phyloP scores from a whole-genome alignment of 1,140 invertebrate species.

The Penaeus vannamei region DNA sequence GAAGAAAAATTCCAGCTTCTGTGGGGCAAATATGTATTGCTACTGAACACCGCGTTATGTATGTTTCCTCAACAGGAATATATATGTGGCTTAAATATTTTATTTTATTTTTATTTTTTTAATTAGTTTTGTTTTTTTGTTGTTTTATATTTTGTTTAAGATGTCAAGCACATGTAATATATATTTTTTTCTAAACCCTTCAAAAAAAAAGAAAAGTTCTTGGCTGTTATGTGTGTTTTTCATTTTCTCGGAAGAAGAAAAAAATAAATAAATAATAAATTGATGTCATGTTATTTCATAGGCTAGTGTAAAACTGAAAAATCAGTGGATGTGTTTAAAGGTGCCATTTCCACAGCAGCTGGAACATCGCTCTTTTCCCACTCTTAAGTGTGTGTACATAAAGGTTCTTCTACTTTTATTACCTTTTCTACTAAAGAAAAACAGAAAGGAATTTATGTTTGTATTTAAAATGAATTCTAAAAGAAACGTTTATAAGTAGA shows the following conservation, averaged over 20 bases:
- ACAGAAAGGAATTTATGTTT: constrained; percentile 64
- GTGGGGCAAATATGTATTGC: not conserved
- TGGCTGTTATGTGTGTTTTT: too few species aligned
- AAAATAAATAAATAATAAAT: too few species aligned
- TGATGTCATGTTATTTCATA: not conserved
- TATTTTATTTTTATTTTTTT: too few species aligned
- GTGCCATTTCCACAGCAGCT: constrained; percentile 36
- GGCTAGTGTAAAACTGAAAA: not conserved
- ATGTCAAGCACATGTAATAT: too few species aligned
- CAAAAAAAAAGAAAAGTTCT: too few species aligned
- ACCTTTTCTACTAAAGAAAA: constrained; percentile 62
- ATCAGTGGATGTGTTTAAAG: constrained; percentile 33
- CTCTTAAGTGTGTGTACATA: constrained; percentile 48
- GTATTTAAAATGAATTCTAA: constrained; percentile 65
- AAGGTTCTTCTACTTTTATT: constrained; percentile 58
- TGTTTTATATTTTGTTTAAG: too few species aligned
- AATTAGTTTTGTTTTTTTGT: too few species aligned
- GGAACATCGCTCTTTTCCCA: constrained; percentile 28
- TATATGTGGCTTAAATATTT: too few species aligned
- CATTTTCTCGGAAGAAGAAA: too few species aligned
- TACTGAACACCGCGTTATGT: too few species aligned
- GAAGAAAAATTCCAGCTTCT: constrained; percentile 47
- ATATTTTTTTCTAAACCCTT: too few species aligned
- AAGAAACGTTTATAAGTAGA: constrained; percentile 64
- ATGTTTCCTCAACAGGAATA: too few species aligned